These are phyloP conservation scores for Blastobasis lacticolella DNA, from an alignment of 2,888 invertebrate species.

Conservation along the genomic window DNA sequence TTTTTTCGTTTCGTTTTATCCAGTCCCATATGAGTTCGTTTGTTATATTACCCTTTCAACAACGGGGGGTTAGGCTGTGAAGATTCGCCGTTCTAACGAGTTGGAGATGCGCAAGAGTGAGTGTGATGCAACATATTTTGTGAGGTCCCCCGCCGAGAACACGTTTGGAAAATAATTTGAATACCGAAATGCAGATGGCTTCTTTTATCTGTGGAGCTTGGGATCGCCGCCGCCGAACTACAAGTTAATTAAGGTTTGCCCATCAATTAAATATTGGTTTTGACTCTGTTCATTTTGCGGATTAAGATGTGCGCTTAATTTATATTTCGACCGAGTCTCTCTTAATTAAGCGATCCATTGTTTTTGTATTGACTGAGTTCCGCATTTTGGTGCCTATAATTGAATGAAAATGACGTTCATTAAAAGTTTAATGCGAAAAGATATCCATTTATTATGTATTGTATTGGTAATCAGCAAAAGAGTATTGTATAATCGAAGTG, in stretches of 20 bases:
- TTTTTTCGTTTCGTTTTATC: constrained; percentile 60
- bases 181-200: constrained; percentile 73
- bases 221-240: constrained; percentile 49
- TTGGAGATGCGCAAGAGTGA: constrained; percentile 58
- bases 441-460: too few species aligned
- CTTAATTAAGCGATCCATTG: constrained; percentile 4
- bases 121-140: constrained; percentile 54
- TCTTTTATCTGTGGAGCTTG: constrained; percentile 62
- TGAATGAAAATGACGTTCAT: too few species aligned
- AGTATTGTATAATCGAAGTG: too few species aligned
- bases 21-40: constrained; percentile 61
- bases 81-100: constrained; percentile 49
- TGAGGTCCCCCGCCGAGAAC: constrained; percentile 49
- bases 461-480: too few species aligned
- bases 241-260: constrained; percentile 73
- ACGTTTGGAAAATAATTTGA: constrained; percentile 72
- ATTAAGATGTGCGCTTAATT: constrained; percentile 55
- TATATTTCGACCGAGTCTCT: constrained; percentile 39
- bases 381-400: too few species aligned
- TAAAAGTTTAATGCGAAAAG: too few species aligned
- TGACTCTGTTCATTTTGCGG: constrained; percentile 63
- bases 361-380: background rate
- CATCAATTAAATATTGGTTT: constrained; percentile 72
- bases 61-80: constrained; percentile 32
- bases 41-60: constrained; percentile 56